These are phyloP conservation scores for Pachliopta kotzebuea DNA, from an alignment of 2,888 invertebrate genomes.

Conservation along the genomic window DNA sequence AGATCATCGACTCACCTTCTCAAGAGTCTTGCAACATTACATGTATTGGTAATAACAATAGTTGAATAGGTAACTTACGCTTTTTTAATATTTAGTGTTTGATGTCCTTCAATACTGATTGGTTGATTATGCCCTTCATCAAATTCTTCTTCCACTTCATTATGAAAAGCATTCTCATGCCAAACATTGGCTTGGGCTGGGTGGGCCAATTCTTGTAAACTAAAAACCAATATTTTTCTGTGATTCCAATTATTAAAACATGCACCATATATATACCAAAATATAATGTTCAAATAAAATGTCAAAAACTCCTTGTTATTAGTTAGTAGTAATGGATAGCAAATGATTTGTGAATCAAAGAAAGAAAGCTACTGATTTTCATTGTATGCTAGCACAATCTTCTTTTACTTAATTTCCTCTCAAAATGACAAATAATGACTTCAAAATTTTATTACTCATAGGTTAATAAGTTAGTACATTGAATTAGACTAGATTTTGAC, in stretches of 20 bases:
- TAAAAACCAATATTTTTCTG: background rate
- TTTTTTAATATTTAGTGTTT: constrained; percentile 58
- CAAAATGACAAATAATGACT: too few species aligned
- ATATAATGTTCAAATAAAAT: background rate
- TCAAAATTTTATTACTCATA: too few species aligned
- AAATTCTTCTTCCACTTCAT: constrained; percentile 57
- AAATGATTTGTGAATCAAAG: too few species aligned
- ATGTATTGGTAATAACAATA: constrained; percentile 9
- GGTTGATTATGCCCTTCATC: constrained; percentile 40
- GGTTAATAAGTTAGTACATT: too few species aligned
- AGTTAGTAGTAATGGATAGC: too few species aligned
- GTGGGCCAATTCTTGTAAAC: background rate
- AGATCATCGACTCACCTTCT: too few species aligned
- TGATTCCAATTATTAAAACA: background rate
- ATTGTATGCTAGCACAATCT: too few species aligned
- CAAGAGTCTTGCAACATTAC: background rate
- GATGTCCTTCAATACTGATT: constrained; percentile 35
- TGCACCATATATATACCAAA: background rate
- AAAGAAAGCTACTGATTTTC: too few species aligned
- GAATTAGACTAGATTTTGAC: too few species aligned
- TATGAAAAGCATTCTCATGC: constrained; percentile 54
- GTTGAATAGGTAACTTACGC: constrained; percentile 51
- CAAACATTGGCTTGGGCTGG: constrained; percentile 55
- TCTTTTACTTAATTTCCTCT: too few species aligned
- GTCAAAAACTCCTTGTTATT: too few species aligned